Conservation (phyloP, 2,113 vertebrate genomes). For the Onychostoma macrolepis region DNA sequence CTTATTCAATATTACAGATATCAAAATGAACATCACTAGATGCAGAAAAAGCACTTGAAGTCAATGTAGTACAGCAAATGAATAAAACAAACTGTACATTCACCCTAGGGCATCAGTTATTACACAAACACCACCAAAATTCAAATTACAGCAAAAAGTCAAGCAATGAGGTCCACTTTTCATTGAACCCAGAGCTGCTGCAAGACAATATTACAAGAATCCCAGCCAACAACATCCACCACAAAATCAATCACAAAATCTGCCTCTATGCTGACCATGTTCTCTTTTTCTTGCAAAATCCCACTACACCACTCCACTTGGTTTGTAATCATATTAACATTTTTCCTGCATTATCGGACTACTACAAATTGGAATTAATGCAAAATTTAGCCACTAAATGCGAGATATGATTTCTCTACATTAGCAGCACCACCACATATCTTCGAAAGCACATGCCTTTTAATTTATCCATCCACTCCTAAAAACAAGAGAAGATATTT, state of each 20-base stretch:
- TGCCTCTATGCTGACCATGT: not conserved
- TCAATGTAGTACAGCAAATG: not conserved
- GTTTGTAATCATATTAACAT: too few species aligned
- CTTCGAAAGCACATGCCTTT: not conserved
- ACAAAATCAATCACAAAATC: constrained; percentile 11
- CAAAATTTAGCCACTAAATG: not conserved
- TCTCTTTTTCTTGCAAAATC: not conserved
- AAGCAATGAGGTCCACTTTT: not conserved
- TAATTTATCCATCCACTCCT: not conserved
- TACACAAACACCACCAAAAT: not conserved
- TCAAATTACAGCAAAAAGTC: not conserved
- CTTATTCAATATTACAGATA: not conserved
- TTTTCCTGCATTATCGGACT: not conserved
- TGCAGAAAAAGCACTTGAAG: not conserved
- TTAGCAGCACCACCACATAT: not conserved
- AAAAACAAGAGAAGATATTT: not conserved
- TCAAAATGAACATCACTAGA: not conserved
- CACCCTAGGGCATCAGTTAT: not conserved
- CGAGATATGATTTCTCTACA: not conserved
- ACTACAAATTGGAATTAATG: not conserved
- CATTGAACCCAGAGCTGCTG: not conserved
- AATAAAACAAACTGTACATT: not conserved
- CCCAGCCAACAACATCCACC: not conserved
- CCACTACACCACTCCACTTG: not conserved
- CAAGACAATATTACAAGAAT: not conserved